phyloP scores from a whole-genome alignment of 1,140 invertebrate species.

The Pentalonia nigronervosa region DNA sequence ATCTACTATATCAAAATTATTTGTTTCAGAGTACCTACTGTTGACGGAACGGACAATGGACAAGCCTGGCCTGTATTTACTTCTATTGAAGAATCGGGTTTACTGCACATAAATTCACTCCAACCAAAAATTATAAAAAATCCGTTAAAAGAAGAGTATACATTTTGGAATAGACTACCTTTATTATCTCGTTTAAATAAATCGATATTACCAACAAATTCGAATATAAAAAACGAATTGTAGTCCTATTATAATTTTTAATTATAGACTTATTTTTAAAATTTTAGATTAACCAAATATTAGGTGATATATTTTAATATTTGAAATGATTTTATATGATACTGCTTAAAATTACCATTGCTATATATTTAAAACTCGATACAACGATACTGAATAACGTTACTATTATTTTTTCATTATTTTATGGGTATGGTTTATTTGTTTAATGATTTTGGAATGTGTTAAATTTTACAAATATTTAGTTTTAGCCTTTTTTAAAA shows the following conservation, averaged over 20 bases:
- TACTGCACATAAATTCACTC: neutral
- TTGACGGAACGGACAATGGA: conserved; percentile 31
- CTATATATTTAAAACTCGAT: neutral
- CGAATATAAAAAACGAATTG: neutral
- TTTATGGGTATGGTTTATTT: neutral
- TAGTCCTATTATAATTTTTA: neutral
- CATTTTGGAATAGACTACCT: conserved; percentile 10
- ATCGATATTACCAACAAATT: neutral
- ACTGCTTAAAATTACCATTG: neutral
- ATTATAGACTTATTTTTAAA: neutral
- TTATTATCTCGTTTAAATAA: neutral
- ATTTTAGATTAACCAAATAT: neutral
- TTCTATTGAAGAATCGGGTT: neutral
- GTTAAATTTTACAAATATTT: neutral
- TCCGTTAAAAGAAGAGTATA: neutral
- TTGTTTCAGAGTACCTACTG: conserved; percentile 13
- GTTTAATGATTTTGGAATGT: neutral
- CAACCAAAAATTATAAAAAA: neutral
- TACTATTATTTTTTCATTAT: neutral
- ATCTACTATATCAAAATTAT: neutral
- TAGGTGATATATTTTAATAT: neutral
- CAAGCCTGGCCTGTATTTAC: conserved; percentile 9
- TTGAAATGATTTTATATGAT: neutral
- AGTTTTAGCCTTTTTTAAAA: neutral
- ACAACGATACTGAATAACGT: neutral